Conservation (phyloP, 1,140 invertebrate genomes). For the Pseudoatta argentina region DNA sequence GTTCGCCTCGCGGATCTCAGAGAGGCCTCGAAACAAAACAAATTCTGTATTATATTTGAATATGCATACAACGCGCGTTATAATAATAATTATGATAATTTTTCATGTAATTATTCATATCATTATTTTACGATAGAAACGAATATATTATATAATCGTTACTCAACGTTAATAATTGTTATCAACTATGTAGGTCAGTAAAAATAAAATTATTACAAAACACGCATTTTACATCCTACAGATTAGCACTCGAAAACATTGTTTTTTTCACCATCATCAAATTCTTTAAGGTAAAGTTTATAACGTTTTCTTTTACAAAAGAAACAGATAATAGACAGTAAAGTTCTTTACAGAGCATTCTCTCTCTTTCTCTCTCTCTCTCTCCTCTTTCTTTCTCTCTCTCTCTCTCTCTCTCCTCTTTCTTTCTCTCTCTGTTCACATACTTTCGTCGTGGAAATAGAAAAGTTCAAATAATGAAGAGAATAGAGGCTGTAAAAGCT, state of each 20-base stretch:
- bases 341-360: not conserved
- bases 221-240: not conserved
- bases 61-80: not conserved
- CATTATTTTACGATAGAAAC: not conserved
- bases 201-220: not conserved
- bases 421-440: not conserved
- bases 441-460: constrained; percentile 39
- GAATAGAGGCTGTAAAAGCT: constrained; percentile 4
- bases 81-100: not conserved
- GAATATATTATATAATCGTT: not conserved
- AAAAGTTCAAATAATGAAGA: constrained; percentile 53
- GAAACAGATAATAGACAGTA: not conserved
- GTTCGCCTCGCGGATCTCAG: not conserved
- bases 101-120: not conserved
- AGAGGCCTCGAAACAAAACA: not conserved
- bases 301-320: constrained; percentile 26
- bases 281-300: constrained; percentile 18
- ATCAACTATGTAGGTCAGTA: not conserved
- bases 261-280: not conserved
- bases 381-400: not conserved
- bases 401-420: not conserved
- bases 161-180: not conserved
- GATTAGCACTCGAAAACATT: not conserved
- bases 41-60: constrained; percentile 2
- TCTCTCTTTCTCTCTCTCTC: not conserved